Base-by-base conservation (phyloP, 2,113 vertebrate species). In the Serilophus lunatus region DNA sequence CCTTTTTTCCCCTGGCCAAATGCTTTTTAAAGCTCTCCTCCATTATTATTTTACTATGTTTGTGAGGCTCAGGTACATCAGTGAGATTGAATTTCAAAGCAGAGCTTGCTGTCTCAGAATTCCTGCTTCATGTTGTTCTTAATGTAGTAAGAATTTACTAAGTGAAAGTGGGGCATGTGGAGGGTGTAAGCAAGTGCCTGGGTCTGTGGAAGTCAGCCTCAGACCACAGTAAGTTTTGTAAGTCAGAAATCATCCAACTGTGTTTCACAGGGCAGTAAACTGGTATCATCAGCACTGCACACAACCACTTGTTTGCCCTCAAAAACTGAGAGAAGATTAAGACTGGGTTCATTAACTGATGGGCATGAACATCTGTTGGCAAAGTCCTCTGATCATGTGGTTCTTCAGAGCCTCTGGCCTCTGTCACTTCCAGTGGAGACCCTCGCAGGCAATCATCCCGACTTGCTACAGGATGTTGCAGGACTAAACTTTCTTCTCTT, bases 301-400 rank as follows among this genome's bases (percentile, higher is more conserved):
- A 93, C 90, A 93, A 70, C 91, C 38, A 1, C 49, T 91, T 61
- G 28, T 86, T 93, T 94, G 89, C 87, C 60, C 54, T 92, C 69
- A 66, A 44, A 82, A 82, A 88, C 44, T 12, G 26, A 59, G 69
- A 74, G 66, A 88, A 64, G 77, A 81, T 42, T 84, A 47, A 53
- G 57, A 93, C 69, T 38, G 54, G 40, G 64, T 63, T 95, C 66
- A n/a, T 95, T 75, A 94, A 82, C 69, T 72, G 80, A 88, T 89
- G 88, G 42, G 63, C 2, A 1, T 40, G 47, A 82, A 70, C 76
- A 88, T 63, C 50, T 10, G 28, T 49, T 92, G 85, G 68, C 85
- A 86, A 28, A 28, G 15, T 44, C 36, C 69, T 57, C 51, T 57
- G 47, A 36, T 85, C 81, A 80, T 63, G 19, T n/a, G n/a, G n/a